Evolutionary conservation across 53 echinoderm and acorn worm genomes (phyloP).

Genomic region (Henricia sp.): DNA sequence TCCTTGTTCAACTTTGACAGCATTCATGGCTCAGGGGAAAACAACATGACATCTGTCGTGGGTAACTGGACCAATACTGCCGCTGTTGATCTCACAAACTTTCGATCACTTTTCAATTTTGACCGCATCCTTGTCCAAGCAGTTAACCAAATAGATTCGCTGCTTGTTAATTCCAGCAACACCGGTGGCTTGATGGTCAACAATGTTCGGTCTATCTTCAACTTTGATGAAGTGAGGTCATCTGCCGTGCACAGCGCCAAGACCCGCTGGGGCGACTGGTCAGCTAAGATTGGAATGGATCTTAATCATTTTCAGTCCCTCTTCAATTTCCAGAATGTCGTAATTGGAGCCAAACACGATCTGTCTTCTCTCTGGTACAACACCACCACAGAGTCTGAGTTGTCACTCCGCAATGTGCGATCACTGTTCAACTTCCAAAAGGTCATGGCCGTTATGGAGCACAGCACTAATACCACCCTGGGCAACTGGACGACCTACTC

Average conservation of each 20-base stretch:
- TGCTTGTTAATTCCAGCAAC: conserved; percentile 46
- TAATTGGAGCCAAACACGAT: conserved; percentile 36
- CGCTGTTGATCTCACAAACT: conserved; percentile 47
- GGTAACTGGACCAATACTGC: conserved; percentile 54
- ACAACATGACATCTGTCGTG: conserved; percentile 43
- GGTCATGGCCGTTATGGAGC: conserved; percentile 44
- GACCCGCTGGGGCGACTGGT: conserved; percentile 45
- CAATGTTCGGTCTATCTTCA: conserved; percentile 36
- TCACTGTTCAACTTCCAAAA: conserved; percentile 49
- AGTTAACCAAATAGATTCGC: conserved; percentile 23
- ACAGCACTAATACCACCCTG: conserved; percentile 57
- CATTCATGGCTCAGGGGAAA: conserved; percentile 49
- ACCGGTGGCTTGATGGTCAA: conserved; percentile 43
- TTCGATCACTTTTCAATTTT: conserved; percentile 72
- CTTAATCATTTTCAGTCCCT: conserved; percentile 39
- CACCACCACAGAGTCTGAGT: conserved; percentile 48
- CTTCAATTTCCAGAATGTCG: conserved; percentile 42
- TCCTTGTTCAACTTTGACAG: conserved; percentile 66
- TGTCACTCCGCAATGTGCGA: conserved; percentile 16
- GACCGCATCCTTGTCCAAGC: conserved; percentile 50
- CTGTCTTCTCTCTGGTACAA: conserved; percentile 34
- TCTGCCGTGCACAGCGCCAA: conserved; percentile 33
- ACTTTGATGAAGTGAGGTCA: conserved; percentile 53
- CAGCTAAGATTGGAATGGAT: conserved; percentile 39
- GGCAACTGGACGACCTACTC: conserved; percentile 56